Conservation (phyloP, 2,113 vertebrate species). For the Zosterops japonicus region DNA sequence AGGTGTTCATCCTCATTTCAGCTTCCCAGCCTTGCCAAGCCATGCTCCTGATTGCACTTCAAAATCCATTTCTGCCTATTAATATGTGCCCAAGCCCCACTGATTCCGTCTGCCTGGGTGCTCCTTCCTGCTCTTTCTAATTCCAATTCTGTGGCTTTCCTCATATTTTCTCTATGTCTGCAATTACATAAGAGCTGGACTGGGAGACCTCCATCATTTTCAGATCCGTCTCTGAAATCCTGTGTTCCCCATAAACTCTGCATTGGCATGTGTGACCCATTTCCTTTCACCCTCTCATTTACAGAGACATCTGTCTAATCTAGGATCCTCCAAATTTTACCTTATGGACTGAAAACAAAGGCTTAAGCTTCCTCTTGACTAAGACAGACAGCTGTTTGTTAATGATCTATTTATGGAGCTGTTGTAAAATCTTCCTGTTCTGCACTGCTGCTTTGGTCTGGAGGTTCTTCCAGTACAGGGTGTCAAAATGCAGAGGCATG, state of each 20-base stretch:
- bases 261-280: fast-evolving
- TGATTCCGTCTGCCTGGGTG: not conserved
- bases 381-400: not conserved
- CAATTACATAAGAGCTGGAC: not conserved
- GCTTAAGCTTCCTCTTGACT: not conserved
- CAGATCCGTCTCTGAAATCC: not conserved
- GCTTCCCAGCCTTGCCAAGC: not conserved
- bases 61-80: not conserved
- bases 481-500: not conserved
- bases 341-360: not conserved
- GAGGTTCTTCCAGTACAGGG: not conserved
- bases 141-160: not conserved
- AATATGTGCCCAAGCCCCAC: fast-evolving
- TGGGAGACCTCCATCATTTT: not conserved
- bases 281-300: not conserved
- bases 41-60: not conserved
- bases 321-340: not conserved
- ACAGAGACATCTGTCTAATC: not conserved
- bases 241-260: not conserved
- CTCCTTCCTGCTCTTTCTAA: not conserved
- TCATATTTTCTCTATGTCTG: not conserved
- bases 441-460: not conserved
- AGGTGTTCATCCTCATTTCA: not conserved
- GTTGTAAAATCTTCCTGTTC: not conserved
- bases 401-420: not conserved